Evolutionary conservation across 2,888 invertebrate species (phyloP).

Genomic region (Portevinia maculata): DNA sequence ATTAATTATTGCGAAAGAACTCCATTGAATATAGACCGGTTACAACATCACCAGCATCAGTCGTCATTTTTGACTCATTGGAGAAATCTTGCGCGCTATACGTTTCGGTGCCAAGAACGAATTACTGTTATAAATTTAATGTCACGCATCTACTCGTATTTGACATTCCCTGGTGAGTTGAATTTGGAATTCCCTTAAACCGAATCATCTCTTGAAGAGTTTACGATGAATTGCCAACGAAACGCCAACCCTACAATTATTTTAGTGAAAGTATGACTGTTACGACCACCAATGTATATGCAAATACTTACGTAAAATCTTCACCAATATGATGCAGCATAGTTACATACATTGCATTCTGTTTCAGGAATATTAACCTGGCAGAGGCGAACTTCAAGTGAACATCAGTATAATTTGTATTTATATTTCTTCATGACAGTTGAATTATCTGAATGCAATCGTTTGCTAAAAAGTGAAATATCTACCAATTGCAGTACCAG

Average conservation of each 20-base stretch:
- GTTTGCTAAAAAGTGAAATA: not conserved
- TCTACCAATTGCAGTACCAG: not conserved
- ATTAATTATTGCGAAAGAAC: not conserved
- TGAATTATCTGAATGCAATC: not conserved
- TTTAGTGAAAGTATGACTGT: constrained; percentile 24
- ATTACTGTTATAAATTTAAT: not conserved
- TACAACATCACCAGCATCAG: not conserved
- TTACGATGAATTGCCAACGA: constrained; percentile 6
- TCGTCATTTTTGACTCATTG: not conserved
- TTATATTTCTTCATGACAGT: not conserved
- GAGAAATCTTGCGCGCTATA: not conserved
- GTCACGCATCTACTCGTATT: no score
- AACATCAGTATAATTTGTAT: constrained; percentile 12
- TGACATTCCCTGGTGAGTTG: no score
- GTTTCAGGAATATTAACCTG: not conserved
- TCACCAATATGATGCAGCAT: not conserved
- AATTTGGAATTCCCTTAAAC: constrained; percentile 6
- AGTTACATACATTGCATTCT: not conserved
- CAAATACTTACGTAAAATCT: constrained; percentile 21
- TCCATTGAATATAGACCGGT: not conserved
- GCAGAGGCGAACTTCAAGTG: constrained; percentile 11
- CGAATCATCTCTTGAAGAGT: constrained; percentile 1
- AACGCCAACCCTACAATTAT: not conserved
- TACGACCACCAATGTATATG: constrained; percentile 6
- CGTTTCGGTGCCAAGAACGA: not conserved